A percentile compares a stretch with the other conserved stretches of the same genome.
These are phyloP conservation scores for Drosophila paulistorum DNA, from an alignment of 1,140 invertebrate genomes.

Conservation along the genomic window DNA sequence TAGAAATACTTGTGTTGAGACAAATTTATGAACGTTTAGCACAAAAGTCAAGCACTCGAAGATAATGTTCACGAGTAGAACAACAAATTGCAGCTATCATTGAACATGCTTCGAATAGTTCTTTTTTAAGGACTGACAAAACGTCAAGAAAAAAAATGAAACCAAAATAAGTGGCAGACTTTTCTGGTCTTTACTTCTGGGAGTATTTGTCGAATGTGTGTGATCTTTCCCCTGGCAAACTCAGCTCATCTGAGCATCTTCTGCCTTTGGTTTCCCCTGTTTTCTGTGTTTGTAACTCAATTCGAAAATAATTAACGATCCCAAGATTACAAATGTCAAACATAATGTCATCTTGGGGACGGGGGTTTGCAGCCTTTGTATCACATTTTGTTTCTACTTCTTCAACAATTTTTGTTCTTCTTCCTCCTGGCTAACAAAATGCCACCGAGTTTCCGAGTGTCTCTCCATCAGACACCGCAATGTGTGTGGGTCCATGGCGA, in stretches of 20 bases:
- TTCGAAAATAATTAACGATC: slow-evolving; percentile 83
- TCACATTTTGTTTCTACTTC: slow-evolving; percentile 36
- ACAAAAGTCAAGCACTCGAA: slow-evolving; percentile 77
- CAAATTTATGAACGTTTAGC: slow-evolving; percentile 81
- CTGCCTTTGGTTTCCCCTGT: background rate
- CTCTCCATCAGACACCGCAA: slow-evolving; percentile 39
- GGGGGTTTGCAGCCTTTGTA: slow-evolving; percentile 42
- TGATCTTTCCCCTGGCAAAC: slow-evolving; percentile 55
- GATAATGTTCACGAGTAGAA: slow-evolving; percentile 70
- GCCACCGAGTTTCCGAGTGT: slow-evolving; percentile 62
- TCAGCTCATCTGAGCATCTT: slow-evolving; percentile 10
- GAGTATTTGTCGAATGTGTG: slow-evolving; percentile 63
- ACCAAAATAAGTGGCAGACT: slow-evolving; percentile 12
- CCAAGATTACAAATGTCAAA: slow-evolving; percentile 83
- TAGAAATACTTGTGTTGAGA: slow-evolving; percentile 60
- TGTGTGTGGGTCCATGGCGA: slow-evolving; percentile 68
- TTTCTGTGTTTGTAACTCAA: slow-evolving; percentile 65
- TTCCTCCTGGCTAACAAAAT: slow-evolving; percentile 50
- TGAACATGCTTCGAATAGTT: slow-evolving; percentile 63
- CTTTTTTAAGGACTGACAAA: background rate
- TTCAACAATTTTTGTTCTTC: no score
- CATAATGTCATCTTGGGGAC: slow-evolving; percentile 73
- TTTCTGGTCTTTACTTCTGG: background rate
- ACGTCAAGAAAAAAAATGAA: background rate
- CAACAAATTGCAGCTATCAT: slow-evolving; percentile 78